Evolutionary conservation across 1,140 invertebrate species (phyloP).

Genomic region (Solenopsis fugax): DNA sequence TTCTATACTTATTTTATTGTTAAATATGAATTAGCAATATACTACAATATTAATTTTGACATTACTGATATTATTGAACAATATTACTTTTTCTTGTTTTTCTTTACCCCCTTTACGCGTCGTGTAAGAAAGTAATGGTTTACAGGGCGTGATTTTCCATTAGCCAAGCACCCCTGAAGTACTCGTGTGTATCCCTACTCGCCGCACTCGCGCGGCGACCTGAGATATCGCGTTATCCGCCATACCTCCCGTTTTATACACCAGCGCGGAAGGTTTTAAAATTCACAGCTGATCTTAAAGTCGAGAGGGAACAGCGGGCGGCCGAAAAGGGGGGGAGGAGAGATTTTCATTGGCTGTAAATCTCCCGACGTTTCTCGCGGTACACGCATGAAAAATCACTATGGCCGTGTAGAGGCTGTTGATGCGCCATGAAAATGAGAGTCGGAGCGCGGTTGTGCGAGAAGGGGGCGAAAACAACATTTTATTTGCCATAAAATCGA

Average conservation of each 20-base stretch:
- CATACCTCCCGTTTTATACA: neutral
- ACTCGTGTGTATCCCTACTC: neutral
- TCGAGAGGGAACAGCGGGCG: neutral
- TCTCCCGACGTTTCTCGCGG: neutral
- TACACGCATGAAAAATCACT: conserved; percentile 61
- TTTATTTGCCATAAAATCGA: conserved; percentile 68
- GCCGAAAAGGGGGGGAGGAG: too few relatives aligned
- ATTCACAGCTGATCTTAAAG: conserved; percentile 61
- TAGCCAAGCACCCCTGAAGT: neutral
- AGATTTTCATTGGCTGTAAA: conserved; percentile 65
- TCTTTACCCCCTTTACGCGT: too few relatives aligned
- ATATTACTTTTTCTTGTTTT: too few relatives aligned
- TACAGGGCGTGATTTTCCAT: conserved; percentile 39
- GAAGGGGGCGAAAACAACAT: conserved; percentile 56
- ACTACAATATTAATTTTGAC: too few relatives aligned
- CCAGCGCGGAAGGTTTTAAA: conserved; percentile 25
- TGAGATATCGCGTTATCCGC: conserved; percentile 26
- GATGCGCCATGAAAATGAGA: conserved; percentile 23
- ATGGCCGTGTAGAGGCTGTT: neutral
- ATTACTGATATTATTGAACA: too few relatives aligned
- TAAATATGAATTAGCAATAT: too few relatives aligned
- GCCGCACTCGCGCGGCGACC: neutral
- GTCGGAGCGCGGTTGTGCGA: too few relatives aligned
- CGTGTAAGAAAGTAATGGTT: neutral
- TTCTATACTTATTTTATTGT: too few relatives aligned